Base-by-base conservation (phyloP, 2,797 vertebrate genomes). In the Rhinoraja longicauda region DNA sequence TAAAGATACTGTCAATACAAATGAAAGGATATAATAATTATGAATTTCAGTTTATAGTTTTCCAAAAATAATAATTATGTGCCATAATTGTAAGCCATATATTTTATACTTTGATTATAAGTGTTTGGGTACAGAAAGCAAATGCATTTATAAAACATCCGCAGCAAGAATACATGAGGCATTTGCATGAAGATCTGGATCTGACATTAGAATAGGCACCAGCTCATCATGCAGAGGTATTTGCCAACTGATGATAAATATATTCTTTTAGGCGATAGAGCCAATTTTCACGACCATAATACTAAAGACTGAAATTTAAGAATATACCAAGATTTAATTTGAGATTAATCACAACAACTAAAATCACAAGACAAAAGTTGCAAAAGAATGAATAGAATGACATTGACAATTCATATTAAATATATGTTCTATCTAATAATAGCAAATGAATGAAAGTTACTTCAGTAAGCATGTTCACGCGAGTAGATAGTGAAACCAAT, bases 401-500 rank as follows among this genome's bases (percentile, higher is more conserved):
- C 1, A 13, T 26, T 84, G 26, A 26, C 26, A 5, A 29, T 29
- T 84, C 10, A 84, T 12, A 59, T 13, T 15, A 59, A 84, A 29
- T 57, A 15, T 53, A 78, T 39, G 5, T 7, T 2, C 21, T 67
- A 32, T 21, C 36, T 70, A 79, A 39, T 45, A 59, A 59, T 24
- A 82, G 32, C 21, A 90, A 70, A 67, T 90, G 17, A 70, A 90
- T 90, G 36, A 17, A 90, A 64, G 9, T 32, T 32, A 70, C 67
- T 90, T 90, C 86, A 90, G 86, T 21, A 70, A 90, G 59, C 64
- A 70, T 90, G 86, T 90, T 67, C 86, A 90, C 13, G 4, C 36
- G 64, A 70, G 24, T 70, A 32, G 64, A 67, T 70, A 67, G 32
- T 36, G 64, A 59, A 53, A 81, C 39, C 76, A 82, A 24, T 82